Evolutionary conservation across 2,113 vertebrate species (phyloP).

Genomic region (Barbus barbus): DNA sequence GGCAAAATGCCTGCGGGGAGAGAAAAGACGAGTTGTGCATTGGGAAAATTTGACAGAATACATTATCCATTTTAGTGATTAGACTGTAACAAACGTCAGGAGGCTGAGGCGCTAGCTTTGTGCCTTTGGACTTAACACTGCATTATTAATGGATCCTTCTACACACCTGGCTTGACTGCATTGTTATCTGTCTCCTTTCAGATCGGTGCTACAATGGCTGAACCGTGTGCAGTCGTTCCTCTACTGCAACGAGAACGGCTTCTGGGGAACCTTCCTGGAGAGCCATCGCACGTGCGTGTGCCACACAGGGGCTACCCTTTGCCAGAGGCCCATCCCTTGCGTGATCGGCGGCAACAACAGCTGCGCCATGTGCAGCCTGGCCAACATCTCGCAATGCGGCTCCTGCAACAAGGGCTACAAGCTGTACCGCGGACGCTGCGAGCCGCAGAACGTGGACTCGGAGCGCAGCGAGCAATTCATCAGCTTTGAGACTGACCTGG

Average conservation of each 20-base stretch:
- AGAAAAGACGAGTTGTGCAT: slow-evolving; percentile 64
- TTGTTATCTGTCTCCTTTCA: slow-evolving; percentile 62
- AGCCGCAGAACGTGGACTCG: slow-evolving; percentile 98
- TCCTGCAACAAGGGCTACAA: slow-evolving; percentile 99
- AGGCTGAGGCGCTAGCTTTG: slow-evolving; percentile 37
- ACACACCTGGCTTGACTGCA: slow-evolving; percentile 6
- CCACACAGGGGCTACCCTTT: slow-evolving; percentile 91
- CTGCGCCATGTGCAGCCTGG: slow-evolving; percentile 99
- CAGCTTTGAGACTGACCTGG: slow-evolving; percentile 98
- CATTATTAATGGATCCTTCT: slow-evolving; percentile 43
- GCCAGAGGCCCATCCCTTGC: slow-evolving; percentile 96
- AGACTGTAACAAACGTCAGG: slow-evolving; percentile 42
- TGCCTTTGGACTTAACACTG: background rate
- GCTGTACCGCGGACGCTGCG: slow-evolving; percentile 96
- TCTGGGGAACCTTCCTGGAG: slow-evolving; percentile 98
- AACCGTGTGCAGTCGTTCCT: slow-evolving; percentile 96
- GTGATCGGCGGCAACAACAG: slow-evolving; percentile 98
- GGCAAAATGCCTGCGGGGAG: slow-evolving; percentile 64
- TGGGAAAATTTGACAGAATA: slow-evolving; percentile 59
- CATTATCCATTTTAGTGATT: slow-evolving; percentile 55
- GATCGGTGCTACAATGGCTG: slow-evolving; percentile 98
- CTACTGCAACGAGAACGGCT: slow-evolving; percentile 98
- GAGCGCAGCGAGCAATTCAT: slow-evolving; percentile 99
- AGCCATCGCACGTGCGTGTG: slow-evolving; percentile 96
- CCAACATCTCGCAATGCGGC: slow-evolving; percentile 98